These are phyloP conservation scores for Euzophera pinguis DNA, from an alignment of 2,888 invertebrate species.

Conservation along the genomic window DNA sequence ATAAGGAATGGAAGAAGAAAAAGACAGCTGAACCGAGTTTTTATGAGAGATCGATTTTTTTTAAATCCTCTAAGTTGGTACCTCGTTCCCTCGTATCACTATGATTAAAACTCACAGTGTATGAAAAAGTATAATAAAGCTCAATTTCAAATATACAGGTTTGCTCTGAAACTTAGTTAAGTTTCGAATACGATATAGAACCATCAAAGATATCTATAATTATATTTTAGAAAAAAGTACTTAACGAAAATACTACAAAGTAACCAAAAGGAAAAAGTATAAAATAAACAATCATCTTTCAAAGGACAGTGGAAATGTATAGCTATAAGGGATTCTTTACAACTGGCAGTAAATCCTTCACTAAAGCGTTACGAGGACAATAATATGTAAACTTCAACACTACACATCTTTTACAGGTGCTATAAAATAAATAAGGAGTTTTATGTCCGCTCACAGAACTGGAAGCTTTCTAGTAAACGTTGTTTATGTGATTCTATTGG, in stretches of 20 bases:
- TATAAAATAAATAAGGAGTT: slow-evolving; percentile 51
- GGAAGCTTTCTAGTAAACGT: background rate
- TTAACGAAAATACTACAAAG: background rate
- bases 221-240: no score
- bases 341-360: background rate
- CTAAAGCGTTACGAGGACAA: slow-evolving; percentile 19
- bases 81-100: no score
- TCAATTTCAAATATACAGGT: no score
- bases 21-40: no score
- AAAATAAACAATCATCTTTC: background rate
- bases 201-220: background rate
- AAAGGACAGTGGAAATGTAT: background rate
- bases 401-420: slow-evolving; percentile 40
- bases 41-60: no score
- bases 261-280: background rate
- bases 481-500: no score
- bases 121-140: no score
- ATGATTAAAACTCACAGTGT: no score
- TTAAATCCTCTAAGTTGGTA: no score
- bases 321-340: background rate
- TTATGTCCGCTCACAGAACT: slow-evolving; percentile 27
- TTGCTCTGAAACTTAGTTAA: no score
- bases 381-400: slow-evolving; percentile 42
- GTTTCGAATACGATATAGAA: background rate
- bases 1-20: no score